Evolutionary conservation across 2,113 vertebrate species (phyloP).

Genomic region (Cichladusa arquata): DNA sequence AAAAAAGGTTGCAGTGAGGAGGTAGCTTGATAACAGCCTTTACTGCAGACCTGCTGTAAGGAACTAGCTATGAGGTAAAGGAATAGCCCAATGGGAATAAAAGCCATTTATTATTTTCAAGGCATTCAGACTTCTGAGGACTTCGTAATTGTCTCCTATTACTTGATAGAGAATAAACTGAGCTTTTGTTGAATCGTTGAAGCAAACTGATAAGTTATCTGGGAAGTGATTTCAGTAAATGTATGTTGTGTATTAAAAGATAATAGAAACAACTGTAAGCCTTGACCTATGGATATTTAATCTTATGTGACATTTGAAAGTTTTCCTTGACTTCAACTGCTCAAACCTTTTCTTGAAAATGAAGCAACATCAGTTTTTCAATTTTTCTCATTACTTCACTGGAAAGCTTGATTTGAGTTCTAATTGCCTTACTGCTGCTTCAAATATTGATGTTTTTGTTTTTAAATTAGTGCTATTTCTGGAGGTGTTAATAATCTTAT

Average conservation of each 20-base stretch:
- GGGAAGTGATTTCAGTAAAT: not conserved
- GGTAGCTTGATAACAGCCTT: not conserved
- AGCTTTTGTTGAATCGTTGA: not conserved
- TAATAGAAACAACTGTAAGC: not conserved
- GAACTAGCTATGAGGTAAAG: not conserved
- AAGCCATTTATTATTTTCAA: not conserved
- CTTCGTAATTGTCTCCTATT: not conserved
- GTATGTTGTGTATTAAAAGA: not conserved
- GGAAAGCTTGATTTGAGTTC: not conserved
- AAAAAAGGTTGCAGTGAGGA: not conserved
- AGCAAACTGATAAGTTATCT: not conserved
- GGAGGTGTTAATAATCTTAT: not conserved
- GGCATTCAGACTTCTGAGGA: not conserved
- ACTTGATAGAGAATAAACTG: not conserved
- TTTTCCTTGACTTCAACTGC: not conserved
- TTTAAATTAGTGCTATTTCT: not conserved
- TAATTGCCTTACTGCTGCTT: not conserved
- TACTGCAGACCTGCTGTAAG: not conserved
- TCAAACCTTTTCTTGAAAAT: not conserved
- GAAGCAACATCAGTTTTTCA: not conserved
- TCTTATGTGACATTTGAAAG: not conserved
- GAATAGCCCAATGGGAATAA: not conserved
- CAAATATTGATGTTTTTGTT: not conserved
- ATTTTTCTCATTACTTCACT: not conserved
- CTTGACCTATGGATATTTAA: not conserved